Percentiles rank a stretch among this genome's conserved stretches.
phyloP scores from a whole-genome alignment of 2,888 invertebrate species.

The Prenolepis imparis region DNA sequence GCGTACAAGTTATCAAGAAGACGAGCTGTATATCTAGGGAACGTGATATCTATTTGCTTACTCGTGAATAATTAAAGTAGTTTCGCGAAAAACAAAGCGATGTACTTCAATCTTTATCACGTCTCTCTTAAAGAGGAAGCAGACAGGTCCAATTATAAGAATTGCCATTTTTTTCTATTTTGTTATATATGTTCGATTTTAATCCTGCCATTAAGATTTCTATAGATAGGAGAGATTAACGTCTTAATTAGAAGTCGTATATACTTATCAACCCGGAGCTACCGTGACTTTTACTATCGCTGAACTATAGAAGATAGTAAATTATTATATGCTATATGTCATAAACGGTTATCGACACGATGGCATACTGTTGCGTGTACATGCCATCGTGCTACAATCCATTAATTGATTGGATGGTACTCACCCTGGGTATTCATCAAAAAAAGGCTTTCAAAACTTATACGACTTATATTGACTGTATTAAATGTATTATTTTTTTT shows the following conservation, averaged over 20 bases:
- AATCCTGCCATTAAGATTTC: constrained; percentile 76
- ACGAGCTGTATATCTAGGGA: constrained; percentile 57
- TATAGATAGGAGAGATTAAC: constrained; percentile 79
- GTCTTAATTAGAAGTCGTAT: constrained; percentile 82
- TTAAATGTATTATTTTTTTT: not conserved
- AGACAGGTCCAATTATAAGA: constrained; percentile 68
- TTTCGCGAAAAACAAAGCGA: constrained; percentile 65
- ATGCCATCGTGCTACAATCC: constrained; percentile 42
- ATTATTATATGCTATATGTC: constrained; percentile 81
- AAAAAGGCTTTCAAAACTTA: not conserved
- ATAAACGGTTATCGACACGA: constrained; percentile 68
- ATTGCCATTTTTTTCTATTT: constrained; percentile 58
- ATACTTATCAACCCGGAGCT: constrained; percentile 78
- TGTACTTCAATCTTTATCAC: not conserved
- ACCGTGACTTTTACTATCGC: constrained; percentile 49
- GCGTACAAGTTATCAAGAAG: constrained; percentile 60
- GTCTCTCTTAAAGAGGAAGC: not conserved
- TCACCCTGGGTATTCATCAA: constrained; percentile 6
- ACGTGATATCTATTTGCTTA: constrained; percentile 60
- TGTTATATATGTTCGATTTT: constrained; percentile 60
- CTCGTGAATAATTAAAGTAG: constrained; percentile 81
- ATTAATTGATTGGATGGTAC: constrained; percentile 48
- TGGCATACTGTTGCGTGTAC: constrained; percentile 36
- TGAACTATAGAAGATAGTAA: constrained; percentile 77
- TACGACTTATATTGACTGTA: not conserved